Evolutionary conservation across 2,888 invertebrate species (phyloP), one percentile per base, ranked within the genome.

Genomic region (Harpalus rufipes): DNA sequence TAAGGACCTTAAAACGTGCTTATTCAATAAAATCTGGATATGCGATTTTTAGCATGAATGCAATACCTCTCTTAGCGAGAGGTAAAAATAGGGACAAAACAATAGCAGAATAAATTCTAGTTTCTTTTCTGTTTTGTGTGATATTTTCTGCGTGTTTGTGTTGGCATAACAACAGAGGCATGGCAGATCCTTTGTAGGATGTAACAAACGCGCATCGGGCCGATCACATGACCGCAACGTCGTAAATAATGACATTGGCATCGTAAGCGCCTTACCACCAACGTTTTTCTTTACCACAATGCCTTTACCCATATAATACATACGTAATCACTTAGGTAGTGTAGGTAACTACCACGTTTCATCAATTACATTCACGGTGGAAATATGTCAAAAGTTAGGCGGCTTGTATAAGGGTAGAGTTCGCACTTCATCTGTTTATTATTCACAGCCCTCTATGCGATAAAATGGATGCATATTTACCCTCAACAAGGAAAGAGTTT

Each of bases 261-360:
- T 25, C 63, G 21, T 63, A 63, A 63, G 63, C 63, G 63, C 63
- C 32, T 63, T 63, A 63, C 63, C 21, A 63, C 63, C 12, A 63
- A 32, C 63, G 63, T 63, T 63, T 21, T 63, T 63, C 63, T 63
- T 18, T 4, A 63, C 25, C 63, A 63, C 63, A 63, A 63, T 63
- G 7, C 59, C 59, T 16, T 59, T 32, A 32, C 32, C 32, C 32
- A 32, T 32, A 32, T 32, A 32, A 32, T 32, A 32, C 32, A 32
- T 32, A 32, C 32, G 32, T 32, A 32, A 32, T 32, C 32, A 32
- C 32, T 32, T 32, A 32, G 12, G 44, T 8, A 51, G 44, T 7
- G 6, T 12, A 21, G 21, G 21, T 21, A 21, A 12, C 44, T 3
- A 12, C 14, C 14, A 59, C 59, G 14, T 14, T 14, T 16, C n/a